Percentiles rank a stretch among this genome's conserved stretches.
These are phyloP conservation scores for Tylochromis polylepis DNA, from an alignment of 2,113 vertebrate species.

Conservation along the genomic window DNA sequence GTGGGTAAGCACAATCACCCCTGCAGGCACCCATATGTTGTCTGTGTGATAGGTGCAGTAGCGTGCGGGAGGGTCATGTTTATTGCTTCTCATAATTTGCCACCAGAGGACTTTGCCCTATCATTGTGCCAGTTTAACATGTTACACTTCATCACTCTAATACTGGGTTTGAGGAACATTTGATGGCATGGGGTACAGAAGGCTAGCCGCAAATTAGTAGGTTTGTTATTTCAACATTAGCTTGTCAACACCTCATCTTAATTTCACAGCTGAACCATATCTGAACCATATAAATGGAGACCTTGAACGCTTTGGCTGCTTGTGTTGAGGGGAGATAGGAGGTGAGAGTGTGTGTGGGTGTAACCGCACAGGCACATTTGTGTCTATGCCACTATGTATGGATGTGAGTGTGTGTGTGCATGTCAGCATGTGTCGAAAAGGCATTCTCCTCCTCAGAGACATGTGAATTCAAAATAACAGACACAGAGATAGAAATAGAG, in stretches of 20 bases:
- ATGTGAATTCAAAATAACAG: conserved; percentile 64
- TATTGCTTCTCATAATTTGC: conserved; percentile 57
- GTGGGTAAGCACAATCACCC: conserved; percentile 27
- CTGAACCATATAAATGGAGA: conserved; percentile 54
- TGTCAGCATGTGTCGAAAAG: conserved; percentile 59
- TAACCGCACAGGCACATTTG: conserved; percentile 37
- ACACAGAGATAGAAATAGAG: conserved; percentile 45
- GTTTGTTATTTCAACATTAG: conserved; percentile 58
- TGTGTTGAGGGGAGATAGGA: conserved; percentile 48
- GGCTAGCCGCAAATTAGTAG: conserved; percentile 45
- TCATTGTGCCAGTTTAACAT: conserved; percentile 58
- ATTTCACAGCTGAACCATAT: conserved; percentile 49
- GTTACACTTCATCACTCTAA: conserved; percentile 59
- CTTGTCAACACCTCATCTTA: conserved; percentile 58
- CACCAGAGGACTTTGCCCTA: conserved; percentile 56
- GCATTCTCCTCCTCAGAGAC: conserved; percentile 58
- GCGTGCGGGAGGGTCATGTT: conserved; percentile 20
- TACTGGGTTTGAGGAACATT: conserved; percentile 34
- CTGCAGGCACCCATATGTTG: conserved; percentile 50
- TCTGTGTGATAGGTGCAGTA: conserved; percentile 46
- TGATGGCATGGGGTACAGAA: conserved; percentile 50
- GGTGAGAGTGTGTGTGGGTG: conserved; percentile 50
- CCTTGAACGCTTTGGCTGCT: conserved; percentile 39
- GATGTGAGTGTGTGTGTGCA: conserved; percentile 16
- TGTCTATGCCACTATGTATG: conserved; percentile 39